These are phyloP conservation scores for Ellobius talpinus DNA, from an alignment of 2,113 vertebrate genomes.

Conservation along the genomic window DNA sequence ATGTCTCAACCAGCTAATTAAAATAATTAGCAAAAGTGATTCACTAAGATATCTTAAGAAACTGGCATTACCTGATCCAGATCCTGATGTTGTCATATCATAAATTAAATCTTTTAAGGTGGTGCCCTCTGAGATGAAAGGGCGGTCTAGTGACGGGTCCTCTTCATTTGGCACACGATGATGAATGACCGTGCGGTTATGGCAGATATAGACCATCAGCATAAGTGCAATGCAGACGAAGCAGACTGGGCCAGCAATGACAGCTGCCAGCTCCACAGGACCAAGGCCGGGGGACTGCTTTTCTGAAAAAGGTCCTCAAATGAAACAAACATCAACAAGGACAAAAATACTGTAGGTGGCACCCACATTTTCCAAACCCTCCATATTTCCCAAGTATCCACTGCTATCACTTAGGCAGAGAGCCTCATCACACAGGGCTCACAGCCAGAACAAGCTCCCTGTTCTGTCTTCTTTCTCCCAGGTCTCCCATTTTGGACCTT, in stretches of 20 bases:
- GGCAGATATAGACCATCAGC: slow-evolving; percentile 95
- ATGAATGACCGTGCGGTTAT: slow-evolving; percentile 94
- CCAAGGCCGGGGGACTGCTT: slow-evolving; percentile 88
- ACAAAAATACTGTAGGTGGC: slow-evolving; percentile 36
- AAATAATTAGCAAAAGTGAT: neutral
- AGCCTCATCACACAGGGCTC: neutral
- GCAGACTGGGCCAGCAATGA: slow-evolving; percentile 96
- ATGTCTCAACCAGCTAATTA: neutral
- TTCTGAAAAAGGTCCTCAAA: slow-evolving; percentile 84
- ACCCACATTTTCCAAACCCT: slow-evolving; percentile 11
- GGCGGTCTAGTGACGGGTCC: slow-evolving; percentile 95
- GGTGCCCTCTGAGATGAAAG: slow-evolving; percentile 97
- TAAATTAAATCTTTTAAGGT: slow-evolving; percentile 99
- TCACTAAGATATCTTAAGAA: slow-evolving; percentile 35
- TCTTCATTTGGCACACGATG: slow-evolving; percentile 98
- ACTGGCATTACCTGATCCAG: slow-evolving; percentile 93
- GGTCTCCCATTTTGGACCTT: neutral
- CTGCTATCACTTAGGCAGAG: neutral
- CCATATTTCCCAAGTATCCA: neutral
- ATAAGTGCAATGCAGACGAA: slow-evolving; percentile 96
- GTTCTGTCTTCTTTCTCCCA: neutral
- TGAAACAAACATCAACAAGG: slow-evolving; percentile 72
- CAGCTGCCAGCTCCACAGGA: slow-evolving; percentile 95
- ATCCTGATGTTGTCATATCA: slow-evolving; percentile 98
- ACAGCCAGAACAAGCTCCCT: neutral